Evolutionary conservation across 2,113 vertebrate species (phyloP).

Genomic region (Ctenomys sociabilis): DNA sequence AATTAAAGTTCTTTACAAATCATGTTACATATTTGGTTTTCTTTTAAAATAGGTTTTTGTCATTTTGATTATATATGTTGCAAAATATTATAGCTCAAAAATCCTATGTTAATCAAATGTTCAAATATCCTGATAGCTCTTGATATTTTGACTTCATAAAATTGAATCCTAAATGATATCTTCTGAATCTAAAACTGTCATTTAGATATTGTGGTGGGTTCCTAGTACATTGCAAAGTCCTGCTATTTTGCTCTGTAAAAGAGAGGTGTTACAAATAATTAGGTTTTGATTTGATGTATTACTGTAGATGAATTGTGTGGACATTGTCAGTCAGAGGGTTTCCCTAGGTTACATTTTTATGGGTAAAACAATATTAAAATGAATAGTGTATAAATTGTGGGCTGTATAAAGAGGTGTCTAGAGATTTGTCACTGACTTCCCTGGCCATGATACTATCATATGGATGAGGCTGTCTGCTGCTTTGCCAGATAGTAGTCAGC

Average conservation of each 20-base stretch:
- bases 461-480: not conserved
- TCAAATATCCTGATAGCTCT: not conserved
- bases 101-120: not conserved
- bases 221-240: not conserved
- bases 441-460: no score
- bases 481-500: not conserved
- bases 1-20: conserved; percentile 5
- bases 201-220: not conserved
- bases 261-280: not conserved
- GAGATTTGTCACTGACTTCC: not conserved
- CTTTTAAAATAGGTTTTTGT: not conserved
- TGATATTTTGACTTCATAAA: conserved; percentile 27
- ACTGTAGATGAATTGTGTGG: not conserved
- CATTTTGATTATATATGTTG: not conserved
- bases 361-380: not conserved
- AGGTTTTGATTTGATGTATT: not conserved
- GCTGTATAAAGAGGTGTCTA: not conserved
- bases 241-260: not conserved
- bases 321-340: not conserved
- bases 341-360: not conserved
- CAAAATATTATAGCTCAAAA: not conserved
- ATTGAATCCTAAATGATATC: conserved; percentile 32
- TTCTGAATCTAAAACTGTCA: not conserved
- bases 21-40: not conserved
- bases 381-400: not conserved